Conservation (phyloP, 2,113 vertebrate genomes). For the Craseonycteris thonglongyai region DNA sequence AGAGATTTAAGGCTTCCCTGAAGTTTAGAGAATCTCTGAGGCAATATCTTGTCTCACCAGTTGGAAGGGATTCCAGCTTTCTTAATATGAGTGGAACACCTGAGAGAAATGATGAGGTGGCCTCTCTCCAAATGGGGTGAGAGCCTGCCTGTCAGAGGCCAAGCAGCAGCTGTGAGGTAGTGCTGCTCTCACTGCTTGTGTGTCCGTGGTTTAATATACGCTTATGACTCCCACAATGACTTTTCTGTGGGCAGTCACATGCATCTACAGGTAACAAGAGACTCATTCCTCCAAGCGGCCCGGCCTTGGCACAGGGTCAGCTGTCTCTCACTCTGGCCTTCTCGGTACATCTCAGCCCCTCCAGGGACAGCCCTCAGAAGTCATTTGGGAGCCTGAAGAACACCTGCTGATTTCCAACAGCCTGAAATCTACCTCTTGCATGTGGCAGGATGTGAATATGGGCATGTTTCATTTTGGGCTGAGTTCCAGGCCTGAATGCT, state of each 20-base stretch:
- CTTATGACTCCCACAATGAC: background rate
- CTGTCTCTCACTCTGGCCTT: background rate
- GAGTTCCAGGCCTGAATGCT: background rate
- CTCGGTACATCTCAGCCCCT: background rate
- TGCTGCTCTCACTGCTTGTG: background rate
- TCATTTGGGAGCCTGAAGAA: background rate
- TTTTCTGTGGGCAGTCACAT: background rate
- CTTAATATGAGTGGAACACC: background rate
- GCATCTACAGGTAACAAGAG: background rate
- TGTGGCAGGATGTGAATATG: too few relatives aligned
- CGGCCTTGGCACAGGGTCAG: background rate
- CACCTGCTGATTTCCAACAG: background rate
- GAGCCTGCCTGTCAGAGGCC: too few relatives aligned
- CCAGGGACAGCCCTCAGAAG: background rate
- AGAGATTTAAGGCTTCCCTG: background rate
- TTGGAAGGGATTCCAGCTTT: background rate
- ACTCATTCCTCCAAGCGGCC: background rate
- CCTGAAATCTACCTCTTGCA: background rate
- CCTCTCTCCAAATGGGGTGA: background rate
- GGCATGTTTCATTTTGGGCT: background rate
- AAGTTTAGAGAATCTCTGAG: background rate
- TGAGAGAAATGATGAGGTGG: background rate
- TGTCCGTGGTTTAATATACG: background rate
- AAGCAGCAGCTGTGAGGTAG: accelerated
- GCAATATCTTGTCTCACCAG: background rate